These are phyloP conservation scores for Erpornis zantholeuca DNA, from an alignment of 2,113 vertebrate genomes.

Conservation along the genomic window DNA sequence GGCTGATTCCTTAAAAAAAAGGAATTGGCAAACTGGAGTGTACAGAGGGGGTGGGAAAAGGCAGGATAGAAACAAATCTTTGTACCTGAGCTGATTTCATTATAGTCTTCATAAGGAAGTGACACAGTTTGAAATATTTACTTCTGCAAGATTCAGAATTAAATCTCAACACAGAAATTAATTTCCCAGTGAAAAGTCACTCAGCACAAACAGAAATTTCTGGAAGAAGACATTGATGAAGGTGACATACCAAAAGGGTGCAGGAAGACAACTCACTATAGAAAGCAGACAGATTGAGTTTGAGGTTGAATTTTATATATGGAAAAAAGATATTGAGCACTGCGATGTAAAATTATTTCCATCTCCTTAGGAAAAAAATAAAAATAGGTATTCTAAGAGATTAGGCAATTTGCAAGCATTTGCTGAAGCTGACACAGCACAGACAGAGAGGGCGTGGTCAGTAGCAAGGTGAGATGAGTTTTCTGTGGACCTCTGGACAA, in stretches of 20 bases:
- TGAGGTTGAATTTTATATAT: background rate
- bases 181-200: background rate
- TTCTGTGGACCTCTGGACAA: background rate
- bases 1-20: background rate
- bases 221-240: background rate
- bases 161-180: background rate
- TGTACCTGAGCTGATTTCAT: background rate
- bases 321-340: background rate
- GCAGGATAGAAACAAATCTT: background rate
- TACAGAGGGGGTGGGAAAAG: background rate
- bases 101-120: background rate
- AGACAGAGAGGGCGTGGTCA: rapidly evolving
- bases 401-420: background rate
- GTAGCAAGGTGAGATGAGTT: background rate
- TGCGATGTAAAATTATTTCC: background rate
- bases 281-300: background rate
- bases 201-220: background rate
- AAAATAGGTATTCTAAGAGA: background rate
- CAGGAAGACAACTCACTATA: background rate
- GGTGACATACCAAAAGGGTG: background rate
- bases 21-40: rapidly evolving
- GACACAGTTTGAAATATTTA: background rate
- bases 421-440: background rate
- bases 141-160: background rate
- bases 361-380: background rate